Evolutionary conservation across 2,888 invertebrate genomes (phyloP), one percentile per base, ranked within the genome.

Genomic region (Xestia c-nigrum): DNA sequence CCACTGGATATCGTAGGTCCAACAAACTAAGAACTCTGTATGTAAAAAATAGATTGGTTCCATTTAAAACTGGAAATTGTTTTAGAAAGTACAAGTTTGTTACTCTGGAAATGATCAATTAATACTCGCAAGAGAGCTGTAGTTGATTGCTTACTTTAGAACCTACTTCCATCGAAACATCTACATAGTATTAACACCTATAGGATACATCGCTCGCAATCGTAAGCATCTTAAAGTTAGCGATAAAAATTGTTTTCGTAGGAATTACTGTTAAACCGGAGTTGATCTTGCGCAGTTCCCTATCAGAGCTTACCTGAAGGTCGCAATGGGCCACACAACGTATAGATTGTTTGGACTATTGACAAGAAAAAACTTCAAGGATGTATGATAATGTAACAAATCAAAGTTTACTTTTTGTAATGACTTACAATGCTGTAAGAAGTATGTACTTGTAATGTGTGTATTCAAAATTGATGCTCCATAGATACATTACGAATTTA

Each of bases 341-440:
- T 81, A 52, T 84, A 83, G 77, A 84, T 86, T 90, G 90, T 90
- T 84, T 87, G 85, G 85, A 81, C 72, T 89, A 81, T 80, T 80
- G 84, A 86, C 83, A 87, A 82, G 81, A 87, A 89, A 89, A 86
- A 84, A 87, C 75, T 87, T 88, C 88, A 91, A 91, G 89, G 91
- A 89, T 90, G 84, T 76, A 69, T 86, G 84, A 85, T 86, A 89
- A 83, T 81, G 75, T 82, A 81, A 74, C 73, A 86, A 86, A 86
- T 86, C 86, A 87, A 87, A 87, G 84, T 88, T 76, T 40, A 67
- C 67, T 82, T 80, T 78, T 88, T 79, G 74, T 84, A 74, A 78
- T 83, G 69, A 70, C 52, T 68, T 84, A 71, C 38, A 75, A 80
- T 70, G 77, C 68, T 74, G 67, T 77, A 69, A 67, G 19, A 43